Conservation (phyloP, 2,888 invertebrate species). For the Sylvicola fuscatus region DNA sequence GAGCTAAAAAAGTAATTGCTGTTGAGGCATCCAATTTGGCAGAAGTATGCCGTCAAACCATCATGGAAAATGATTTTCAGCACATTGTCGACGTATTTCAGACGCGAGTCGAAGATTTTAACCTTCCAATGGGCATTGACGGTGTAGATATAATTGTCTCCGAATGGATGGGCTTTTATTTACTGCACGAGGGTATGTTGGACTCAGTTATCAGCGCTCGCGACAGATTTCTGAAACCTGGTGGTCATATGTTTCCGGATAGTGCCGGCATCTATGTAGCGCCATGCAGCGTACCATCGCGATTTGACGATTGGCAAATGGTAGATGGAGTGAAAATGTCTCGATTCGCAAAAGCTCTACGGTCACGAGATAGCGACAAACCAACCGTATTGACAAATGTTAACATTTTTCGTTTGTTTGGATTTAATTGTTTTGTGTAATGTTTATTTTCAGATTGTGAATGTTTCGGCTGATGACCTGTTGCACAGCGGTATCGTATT, state of each 20-base stretch:
- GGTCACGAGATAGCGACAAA: slow-evolving; percentile 36
- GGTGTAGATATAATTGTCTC: slow-evolving; percentile 81
- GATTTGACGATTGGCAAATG: slow-evolving; percentile 54
- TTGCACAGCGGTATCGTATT: slow-evolving; percentile 42
- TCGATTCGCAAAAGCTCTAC: slow-evolving; percentile 36
- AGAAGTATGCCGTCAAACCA: slow-evolving; percentile 38
- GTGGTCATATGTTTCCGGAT: slow-evolving; percentile 57
- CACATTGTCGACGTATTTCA: slow-evolving; percentile 52
- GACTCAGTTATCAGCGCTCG: slow-evolving; percentile 70
- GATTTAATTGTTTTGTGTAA: background rate
- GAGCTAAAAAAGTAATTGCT: slow-evolving; percentile 72
- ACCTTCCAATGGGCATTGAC: slow-evolving; percentile 31
- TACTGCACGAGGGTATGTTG: slow-evolving; percentile 89
- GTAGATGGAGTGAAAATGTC: slow-evolving; percentile 66
- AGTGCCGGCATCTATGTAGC: slow-evolving; percentile 34
- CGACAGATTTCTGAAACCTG: slow-evolving; percentile 54
- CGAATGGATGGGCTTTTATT: slow-evolving; percentile 97
- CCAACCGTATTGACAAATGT: slow-evolving; percentile 34
- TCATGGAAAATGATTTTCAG: slow-evolving; percentile 47
- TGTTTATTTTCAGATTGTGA: slow-evolving; percentile 18
- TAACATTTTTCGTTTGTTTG: background rate
- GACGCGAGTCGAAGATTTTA: slow-evolving; percentile 54
- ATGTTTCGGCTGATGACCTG: slow-evolving; percentile 33
- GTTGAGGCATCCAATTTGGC: slow-evolving; percentile 62
- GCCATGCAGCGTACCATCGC: slow-evolving; percentile 29